Evolutionary conservation across 2,888 invertebrate genomes (phyloP).

Genomic region (Ochlodes sylvanus): DNA sequence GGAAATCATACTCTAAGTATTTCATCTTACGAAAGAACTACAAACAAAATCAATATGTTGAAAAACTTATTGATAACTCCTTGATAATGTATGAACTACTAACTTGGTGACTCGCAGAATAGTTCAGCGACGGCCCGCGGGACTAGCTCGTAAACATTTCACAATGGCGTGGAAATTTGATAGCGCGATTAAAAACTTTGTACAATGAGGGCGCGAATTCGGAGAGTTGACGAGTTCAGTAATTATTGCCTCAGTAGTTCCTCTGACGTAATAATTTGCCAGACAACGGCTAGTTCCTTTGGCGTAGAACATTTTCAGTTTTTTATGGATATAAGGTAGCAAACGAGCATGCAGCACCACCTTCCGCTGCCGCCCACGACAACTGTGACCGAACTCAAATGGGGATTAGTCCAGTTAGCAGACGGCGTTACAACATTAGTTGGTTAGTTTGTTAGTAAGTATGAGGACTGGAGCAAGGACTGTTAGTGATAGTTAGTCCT

Average conservation of each 20-base stretch:
- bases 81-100: slow-evolving; percentile 1
- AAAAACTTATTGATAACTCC: slow-evolving; percentile 5
- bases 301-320: not conserved
- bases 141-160: not conserved
- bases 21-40: not conserved
- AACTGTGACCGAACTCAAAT: too few species aligned
- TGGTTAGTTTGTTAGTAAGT: too few species aligned
- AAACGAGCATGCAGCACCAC: too few species aligned
- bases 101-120: slow-evolving; percentile 1
- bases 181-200: slow-evolving; percentile 37
- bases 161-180: slow-evolving; percentile 20
- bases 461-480: too few species aligned
- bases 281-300: not conserved
- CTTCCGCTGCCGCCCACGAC: too few species aligned
- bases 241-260: slow-evolving; percentile 39
- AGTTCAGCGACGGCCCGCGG: not conserved
- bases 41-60: not conserved
- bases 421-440: too few species aligned
- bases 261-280: slow-evolving; percentile 6
- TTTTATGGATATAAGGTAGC: too few species aligned
- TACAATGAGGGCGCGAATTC: slow-evolving; percentile 41
- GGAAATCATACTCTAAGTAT: not conserved
- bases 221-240: slow-evolving; percentile 39
- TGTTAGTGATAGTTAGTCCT: too few species aligned
- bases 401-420: too few species aligned